phyloP scores from a whole-genome alignment of 2,888 invertebrate genomes.

The Acleris laterana region DNA sequence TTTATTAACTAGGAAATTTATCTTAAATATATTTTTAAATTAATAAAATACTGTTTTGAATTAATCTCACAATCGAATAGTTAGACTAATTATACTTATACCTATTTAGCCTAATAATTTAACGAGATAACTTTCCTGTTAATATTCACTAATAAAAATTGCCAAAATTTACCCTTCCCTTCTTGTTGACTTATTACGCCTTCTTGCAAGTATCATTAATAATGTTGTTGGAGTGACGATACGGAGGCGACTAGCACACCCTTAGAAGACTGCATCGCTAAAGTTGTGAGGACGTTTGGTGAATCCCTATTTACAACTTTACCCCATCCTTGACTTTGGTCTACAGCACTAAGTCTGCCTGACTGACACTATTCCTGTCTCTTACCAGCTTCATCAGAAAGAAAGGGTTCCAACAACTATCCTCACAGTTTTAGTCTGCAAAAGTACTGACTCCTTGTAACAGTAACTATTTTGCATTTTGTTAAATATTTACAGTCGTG shows the following conservation, averaged over 20 bases:
- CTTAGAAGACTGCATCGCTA: constrained; percentile 14
- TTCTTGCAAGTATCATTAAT: constrained; percentile 50
- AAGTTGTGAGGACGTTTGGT: constrained; percentile 18
- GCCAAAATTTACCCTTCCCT: constrained; percentile 77
- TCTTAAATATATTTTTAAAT: constrained; percentile 26
- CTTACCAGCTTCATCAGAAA: neutral
- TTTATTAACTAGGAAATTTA: constrained; percentile 19
- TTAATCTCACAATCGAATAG: constrained; percentile 67
- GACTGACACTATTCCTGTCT: neutral
- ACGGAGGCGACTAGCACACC: constrained; percentile 35
- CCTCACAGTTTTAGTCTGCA: constrained; percentile 21
- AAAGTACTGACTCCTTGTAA: constrained; percentile 64
- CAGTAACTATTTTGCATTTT: constrained; percentile 80
- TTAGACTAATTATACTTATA: constrained; percentile 63
- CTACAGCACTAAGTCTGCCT: neutral
- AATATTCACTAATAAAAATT: constrained; percentile 59
- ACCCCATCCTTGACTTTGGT: neutral
- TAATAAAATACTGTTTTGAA: constrained; percentile 49
- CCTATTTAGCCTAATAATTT: constrained; percentile 62
- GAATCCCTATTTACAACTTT: neutral
- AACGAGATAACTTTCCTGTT: constrained; percentile 64
- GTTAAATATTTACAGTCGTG: constrained; percentile 80
- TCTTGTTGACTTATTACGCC: constrained; percentile 70
- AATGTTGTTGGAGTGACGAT: constrained; percentile 50
- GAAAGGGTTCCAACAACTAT: constrained; percentile 1